Base-by-base conservation (phyloP, 2,888 invertebrate species). In the Zonitis immaculata region DNA sequence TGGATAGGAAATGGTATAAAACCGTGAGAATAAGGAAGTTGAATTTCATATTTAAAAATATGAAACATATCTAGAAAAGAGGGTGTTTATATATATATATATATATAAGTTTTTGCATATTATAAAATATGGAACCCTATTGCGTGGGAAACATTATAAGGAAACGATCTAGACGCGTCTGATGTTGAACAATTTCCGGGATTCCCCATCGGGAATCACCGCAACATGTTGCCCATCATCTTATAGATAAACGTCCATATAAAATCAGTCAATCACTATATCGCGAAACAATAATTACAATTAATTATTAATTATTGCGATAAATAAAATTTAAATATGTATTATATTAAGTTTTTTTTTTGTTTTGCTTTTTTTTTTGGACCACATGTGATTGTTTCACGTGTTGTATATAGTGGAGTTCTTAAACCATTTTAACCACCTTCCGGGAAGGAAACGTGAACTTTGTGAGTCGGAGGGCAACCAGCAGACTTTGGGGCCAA, bases 81-180 rank as follows among this genome's bases (percentile, higher is more conserved):
- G 51, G 50, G 54, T 54, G 56, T 58, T 53, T 56, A 56, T 53
- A n/a, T n/a, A n/a, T n/a, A n/a, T n/a, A n/a, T n/a, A n/a, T n/a
- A n/a, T n/a, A n/a, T n/a, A n/a, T n/a, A 46, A 46, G 52, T 49
- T 53, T 56, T 56, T 56, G 56, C 57, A 54, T n/a, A n/a, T n/a
- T 54, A 51, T 42, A 35, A 32, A 32, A 49, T 42, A 47, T 51
- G 49, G 54, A 52, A 49, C 56, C 57, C 59, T n/a, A n/a, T 54
- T 63, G 60, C 62, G 65, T 64, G 65, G 63, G 63, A 66, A 65
- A 59, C 51, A 54, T 57, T 56, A 53, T 54, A 62, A 67, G 69
- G 69, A 69, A 69, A 53, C 64, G 61, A 54, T 49, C 64, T 64
- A 68, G 69, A 69, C 69, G 57, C 60, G 67, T 67, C 66, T 67